A percentile compares a stretch with the other conserved stretches of the same genome.
These are phyloP conservation scores for Mola mola DNA, from an alignment of 2,113 vertebrate species.

Conservation along the genomic window DNA sequence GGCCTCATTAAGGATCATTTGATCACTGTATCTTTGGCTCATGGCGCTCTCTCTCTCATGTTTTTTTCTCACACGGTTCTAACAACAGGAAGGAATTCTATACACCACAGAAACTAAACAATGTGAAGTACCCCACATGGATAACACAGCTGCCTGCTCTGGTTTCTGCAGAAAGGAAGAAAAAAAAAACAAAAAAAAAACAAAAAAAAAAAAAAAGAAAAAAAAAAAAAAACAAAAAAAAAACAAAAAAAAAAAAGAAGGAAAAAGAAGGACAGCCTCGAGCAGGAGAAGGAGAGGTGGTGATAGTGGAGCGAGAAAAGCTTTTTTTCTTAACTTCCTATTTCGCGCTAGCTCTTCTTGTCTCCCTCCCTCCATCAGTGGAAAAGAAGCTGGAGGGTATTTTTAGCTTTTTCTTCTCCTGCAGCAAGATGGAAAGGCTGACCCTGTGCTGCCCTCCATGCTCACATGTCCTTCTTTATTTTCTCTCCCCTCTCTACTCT, in stretches of 20 bases:
- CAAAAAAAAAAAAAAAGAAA: neutral
- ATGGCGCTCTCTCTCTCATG: conserved; percentile 24
- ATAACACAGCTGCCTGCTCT: conserved; percentile 53
- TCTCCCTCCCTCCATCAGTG: conserved; percentile 38
- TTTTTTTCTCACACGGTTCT: conserved; percentile 30
- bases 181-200: conserved; percentile 6
- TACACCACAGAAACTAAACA: conserved; percentile 46
- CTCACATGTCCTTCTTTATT: conserved; percentile 58
- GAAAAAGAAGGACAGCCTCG: conserved; percentile 45
- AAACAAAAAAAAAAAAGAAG: conserved; percentile 10
- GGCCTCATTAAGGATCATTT: conserved; percentile 66
- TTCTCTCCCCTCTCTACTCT: conserved; percentile 33
- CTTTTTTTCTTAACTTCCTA: conserved; percentile 35
- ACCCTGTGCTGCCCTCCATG: conserved; percentile 64
- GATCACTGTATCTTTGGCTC: conserved; percentile 48
- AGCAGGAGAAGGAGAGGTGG: conserved; percentile 41
- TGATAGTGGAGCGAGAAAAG: conserved; percentile 14
- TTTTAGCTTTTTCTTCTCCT: conserved; percentile 72
- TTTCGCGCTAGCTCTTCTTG: conserved; percentile 35
- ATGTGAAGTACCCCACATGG: conserved; percentile 57
- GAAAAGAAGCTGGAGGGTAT: conserved; percentile 73
- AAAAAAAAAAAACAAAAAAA: conserved; percentile 9
- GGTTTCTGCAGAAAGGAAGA: conserved; percentile 45
- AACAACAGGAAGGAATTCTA: conserved; percentile 60
- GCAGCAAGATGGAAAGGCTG: conserved; percentile 68